Conservation (phyloP, 1,140 invertebrate species). For the Mesaphorura yosii region DNA sequence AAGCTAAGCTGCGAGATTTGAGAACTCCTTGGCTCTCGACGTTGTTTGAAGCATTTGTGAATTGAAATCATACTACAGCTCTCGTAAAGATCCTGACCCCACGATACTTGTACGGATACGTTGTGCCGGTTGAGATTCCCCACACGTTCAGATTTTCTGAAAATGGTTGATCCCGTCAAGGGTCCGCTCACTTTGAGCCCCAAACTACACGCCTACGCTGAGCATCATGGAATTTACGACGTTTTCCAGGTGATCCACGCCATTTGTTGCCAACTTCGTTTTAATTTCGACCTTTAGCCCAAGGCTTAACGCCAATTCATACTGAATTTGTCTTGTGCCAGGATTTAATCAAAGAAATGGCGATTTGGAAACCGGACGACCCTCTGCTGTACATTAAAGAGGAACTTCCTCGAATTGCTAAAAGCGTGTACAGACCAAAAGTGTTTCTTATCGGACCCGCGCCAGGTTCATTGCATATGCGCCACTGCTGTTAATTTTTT, state of each 20-base stretch:
- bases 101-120: no score
- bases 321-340: background rate
- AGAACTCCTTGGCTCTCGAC: no score
- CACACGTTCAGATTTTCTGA: no score
- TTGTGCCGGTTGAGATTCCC: no score
- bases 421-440: conserved; percentile 14
- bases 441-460: conserved; percentile 20
- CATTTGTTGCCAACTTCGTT: background rate
- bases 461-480: conserved; percentile 2
- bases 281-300: background rate
- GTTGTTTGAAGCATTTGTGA: no score
- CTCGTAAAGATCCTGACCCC: no score
- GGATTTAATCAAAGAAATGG: conserved; percentile 19
- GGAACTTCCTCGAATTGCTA: conserved; percentile 16
- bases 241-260: conserved; percentile 14
- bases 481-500: background rate
- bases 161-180: conserved; percentile 24
- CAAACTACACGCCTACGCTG: conserved; percentile 18
- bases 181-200: conserved; percentile 15
- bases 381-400: conserved; percentile 22
- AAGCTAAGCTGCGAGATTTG: no score
- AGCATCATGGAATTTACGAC: conserved; percentile 25
- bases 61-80: no score
- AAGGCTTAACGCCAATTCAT: background rate
- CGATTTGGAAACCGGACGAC: conserved; percentile 22